Conservation (phyloP, 2,797 vertebrate genomes). For the Pampus argenteus region DNA sequence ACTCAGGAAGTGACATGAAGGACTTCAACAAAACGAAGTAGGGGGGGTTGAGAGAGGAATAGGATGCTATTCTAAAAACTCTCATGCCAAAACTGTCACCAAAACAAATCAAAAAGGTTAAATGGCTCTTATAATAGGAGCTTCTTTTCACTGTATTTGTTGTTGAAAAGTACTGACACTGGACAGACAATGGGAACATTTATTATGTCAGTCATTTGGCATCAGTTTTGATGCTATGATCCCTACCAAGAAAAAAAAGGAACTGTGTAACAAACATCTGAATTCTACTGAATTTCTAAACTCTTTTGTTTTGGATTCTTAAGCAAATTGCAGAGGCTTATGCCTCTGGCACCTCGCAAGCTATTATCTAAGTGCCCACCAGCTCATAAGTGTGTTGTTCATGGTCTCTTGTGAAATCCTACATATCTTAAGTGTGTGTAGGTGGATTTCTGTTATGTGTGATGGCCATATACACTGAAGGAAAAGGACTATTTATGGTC, state of each 20-base stretch:
- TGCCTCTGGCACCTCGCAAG: conserved; percentile 93
- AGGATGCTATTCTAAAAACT: conserved; percentile 67
- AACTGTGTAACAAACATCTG: conserved; percentile 70
- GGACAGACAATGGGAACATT: conserved; percentile 62
- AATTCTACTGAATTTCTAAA: conserved; percentile 82
- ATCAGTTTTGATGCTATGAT: conserved; percentile 58
- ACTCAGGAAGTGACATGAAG: conserved; percentile 91
- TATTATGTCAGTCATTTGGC: conserved; percentile 54
- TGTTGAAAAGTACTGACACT: conserved; percentile 63
- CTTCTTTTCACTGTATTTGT: conserved; percentile 74
- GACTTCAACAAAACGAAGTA: conserved; percentile 32
- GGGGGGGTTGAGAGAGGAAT: conserved; percentile 65
- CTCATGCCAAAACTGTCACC: conserved; percentile 76
- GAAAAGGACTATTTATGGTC: conserved; percentile 79
- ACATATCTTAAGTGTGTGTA: conserved; percentile 74
- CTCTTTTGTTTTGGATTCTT: conserved; percentile 86
- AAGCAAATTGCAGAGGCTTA: conserved; percentile 89
- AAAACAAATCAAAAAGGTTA: conserved; percentile 74
- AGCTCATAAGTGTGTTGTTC: conserved; percentile 94
- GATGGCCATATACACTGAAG: conserved; percentile 77
- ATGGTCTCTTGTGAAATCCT: conserved; percentile 88
- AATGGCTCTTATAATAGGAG: conserved; percentile 62
- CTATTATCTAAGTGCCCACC: conserved; percentile 99
- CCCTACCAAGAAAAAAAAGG: conserved; percentile 65
- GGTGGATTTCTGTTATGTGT: conserved; percentile 79